Evolutionary conservation across 2,113 vertebrate genomes (phyloP).

Genomic region (Tetrax tetrax): DNA sequence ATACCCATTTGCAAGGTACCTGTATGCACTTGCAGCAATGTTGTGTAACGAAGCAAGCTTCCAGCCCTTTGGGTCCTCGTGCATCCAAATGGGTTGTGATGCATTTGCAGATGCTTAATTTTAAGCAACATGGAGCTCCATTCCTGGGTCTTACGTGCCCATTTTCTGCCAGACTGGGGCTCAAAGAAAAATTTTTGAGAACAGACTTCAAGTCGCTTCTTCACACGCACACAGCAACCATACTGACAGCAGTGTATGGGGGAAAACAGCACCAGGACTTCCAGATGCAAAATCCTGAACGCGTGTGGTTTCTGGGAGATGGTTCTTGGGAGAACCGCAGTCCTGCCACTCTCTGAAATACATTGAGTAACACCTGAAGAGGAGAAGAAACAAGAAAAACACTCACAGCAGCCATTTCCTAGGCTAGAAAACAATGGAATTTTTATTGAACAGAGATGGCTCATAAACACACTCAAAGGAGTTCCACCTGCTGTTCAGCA

Average conservation of each 20-base stretch:
- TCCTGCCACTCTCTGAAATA: background rate
- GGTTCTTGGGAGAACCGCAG: background rate
- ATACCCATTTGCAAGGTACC: background rate
- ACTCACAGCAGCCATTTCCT: conserved; percentile 49
- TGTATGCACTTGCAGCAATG: background rate
- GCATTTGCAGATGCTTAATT: background rate
- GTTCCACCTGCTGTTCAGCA: conserved; percentile 67
- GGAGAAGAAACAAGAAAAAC: conserved; percentile 18
- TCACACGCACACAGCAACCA: background rate
- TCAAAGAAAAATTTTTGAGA: background rate
- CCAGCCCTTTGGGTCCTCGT: background rate
- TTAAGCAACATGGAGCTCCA: background rate
- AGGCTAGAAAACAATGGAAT: conserved; percentile 63
- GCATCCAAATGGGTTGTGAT: background rate
- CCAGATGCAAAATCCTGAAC: background rate
- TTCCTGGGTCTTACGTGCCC: background rate
- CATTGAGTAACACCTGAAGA: background rate
- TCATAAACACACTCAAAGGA: conserved; percentile 54
- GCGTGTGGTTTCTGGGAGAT: background rate
- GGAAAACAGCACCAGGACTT: background rate
- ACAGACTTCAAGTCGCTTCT: background rate
- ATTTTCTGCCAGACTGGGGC: background rate
- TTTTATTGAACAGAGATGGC: conserved; percentile 72
- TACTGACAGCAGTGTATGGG: background rate
- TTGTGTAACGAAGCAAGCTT: background rate